Evolutionary conservation across 1,140 invertebrate genomes (phyloP).

Genomic region (Temnothorax nylanderi): DNA sequence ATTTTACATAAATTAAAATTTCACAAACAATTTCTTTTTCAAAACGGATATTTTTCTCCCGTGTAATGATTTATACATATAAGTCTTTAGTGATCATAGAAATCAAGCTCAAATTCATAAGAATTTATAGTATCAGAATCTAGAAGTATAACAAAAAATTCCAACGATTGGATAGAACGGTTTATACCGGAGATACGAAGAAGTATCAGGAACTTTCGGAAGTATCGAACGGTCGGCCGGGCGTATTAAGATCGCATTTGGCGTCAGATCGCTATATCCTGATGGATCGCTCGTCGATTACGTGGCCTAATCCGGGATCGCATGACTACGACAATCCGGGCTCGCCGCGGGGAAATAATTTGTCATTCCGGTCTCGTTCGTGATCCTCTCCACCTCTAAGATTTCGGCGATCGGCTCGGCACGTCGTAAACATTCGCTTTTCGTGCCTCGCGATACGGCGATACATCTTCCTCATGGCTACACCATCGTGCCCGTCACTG

Average conservation of each 20-base stretch:
- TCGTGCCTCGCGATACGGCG: constrained; percentile 18
- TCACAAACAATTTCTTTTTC: no score
- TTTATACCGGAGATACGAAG: constrained; percentile 17
- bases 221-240: constrained; percentile 67
- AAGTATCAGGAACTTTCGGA: constrained; percentile 41
- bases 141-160: not conserved
- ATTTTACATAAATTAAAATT: no score
- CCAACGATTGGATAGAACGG: constrained; percentile 21
- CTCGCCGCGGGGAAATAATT: constrained; percentile 64
- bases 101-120: not conserved
- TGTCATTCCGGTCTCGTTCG: constrained; percentile 67
- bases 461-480: constrained; percentile 58
- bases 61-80: not conserved
- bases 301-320: constrained; percentile 64
- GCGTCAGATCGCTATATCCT: constrained; percentile 56
- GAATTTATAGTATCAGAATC: not conserved
- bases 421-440: constrained; percentile 31
- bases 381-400: constrained; percentile 35
- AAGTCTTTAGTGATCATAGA: not conserved
- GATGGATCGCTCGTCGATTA: constrained; percentile 74
- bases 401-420: constrained; percentile 46
- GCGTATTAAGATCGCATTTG: constrained; percentile 75
- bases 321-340: constrained; percentile 68
- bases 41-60: no score
- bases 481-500: constrained; percentile 44